Conservation (phyloP, 2,888 invertebrate species). For the Subacronicta megacephala region DNA sequence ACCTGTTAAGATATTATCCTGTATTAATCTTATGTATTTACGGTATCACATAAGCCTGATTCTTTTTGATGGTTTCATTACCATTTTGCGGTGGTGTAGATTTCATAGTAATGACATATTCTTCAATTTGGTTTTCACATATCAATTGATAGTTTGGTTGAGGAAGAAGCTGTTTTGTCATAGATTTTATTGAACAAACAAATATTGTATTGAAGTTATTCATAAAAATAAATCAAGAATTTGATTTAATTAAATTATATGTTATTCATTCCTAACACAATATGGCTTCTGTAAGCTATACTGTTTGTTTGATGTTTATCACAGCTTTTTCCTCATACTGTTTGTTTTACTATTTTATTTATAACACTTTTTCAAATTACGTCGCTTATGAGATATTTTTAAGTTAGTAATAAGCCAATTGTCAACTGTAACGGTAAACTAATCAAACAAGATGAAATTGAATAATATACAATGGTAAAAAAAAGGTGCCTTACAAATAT, state of each 20-base stretch:
- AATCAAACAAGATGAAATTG: slow-evolving; percentile 20
- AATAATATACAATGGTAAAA: slow-evolving; percentile 40
- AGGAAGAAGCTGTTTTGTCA: neutral
- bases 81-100: slow-evolving; percentile 3
- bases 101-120: neutral
- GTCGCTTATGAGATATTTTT: slow-evolving; percentile 7
- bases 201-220: too few relatives aligned
- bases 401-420: slow-evolving; percentile 48
- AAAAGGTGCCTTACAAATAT: slow-evolving; percentile 17
- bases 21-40: slow-evolving; percentile 33
- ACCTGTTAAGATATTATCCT: slow-evolving; percentile 90
- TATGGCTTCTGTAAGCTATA: neutral
- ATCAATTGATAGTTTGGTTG: too few relatives aligned
- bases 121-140: too few relatives aligned
- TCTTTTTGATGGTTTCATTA: slow-evolving; percentile 12
- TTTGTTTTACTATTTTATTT: slow-evolving; percentile 1
- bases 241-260: too few relatives aligned
- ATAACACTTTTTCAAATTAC: slow-evolving; percentile 5
- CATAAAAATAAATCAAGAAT: too few relatives aligned
- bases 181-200: too few relatives aligned
- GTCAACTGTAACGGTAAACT: too few relatives aligned
- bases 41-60: slow-evolving; percentile 25
- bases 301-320: neutral
- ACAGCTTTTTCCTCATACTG: slow-evolving; percentile 9
- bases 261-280: too few relatives aligned